Base-by-base conservation (phyloP, 1,140 invertebrate genomes). In the Drosophila equinoxialis region DNA sequence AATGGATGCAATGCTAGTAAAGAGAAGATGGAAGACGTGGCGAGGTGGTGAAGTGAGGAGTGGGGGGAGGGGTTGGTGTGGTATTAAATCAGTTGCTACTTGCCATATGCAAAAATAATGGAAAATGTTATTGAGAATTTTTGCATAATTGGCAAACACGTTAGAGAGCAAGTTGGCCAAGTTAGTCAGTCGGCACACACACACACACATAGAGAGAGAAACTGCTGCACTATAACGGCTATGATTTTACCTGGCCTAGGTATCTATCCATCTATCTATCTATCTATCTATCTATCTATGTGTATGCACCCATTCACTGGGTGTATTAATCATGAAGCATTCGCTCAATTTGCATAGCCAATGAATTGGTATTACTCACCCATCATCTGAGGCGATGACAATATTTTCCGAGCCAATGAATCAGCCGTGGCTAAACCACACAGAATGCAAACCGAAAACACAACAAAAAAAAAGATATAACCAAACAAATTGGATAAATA, bases 301-400 rank as follows among this genome's bases (percentile, higher is more conserved):
- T 26, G 26, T 26, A 26, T 26, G 26, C 17, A 6, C 3, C 17
- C 20, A 30, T 11, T 63, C 51, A 60, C 55, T 70, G 42, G 37
- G 54, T 33, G 70, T 65, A 75, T 81, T 72, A 77, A 81, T 73
- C 68, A 78, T 57, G 54, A 65, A 23, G 6, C 45, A 37, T 42
- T 11, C 39, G 13, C 10, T 35, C 37, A 33, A 77, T 85, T 85
- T 78, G 82, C 74, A 85, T 83, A 70, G 58, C 45, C 45, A 51
- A 51, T 51, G 45, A 51, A 51, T 51, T 51, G 39, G 39, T 23
- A 65, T 83, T 80, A 85, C 63, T 81, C 77, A 77, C 48, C 35
- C 7, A 6, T 8, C 23, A 41, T 8, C 35, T 13, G 8, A 10
- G 33, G 33, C 33, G 57, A 59, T 51, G 45, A 51, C 45, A 51